Base-by-base conservation (phyloP, 2,113 vertebrate species). In the Eubucco bourcierii region DNA sequence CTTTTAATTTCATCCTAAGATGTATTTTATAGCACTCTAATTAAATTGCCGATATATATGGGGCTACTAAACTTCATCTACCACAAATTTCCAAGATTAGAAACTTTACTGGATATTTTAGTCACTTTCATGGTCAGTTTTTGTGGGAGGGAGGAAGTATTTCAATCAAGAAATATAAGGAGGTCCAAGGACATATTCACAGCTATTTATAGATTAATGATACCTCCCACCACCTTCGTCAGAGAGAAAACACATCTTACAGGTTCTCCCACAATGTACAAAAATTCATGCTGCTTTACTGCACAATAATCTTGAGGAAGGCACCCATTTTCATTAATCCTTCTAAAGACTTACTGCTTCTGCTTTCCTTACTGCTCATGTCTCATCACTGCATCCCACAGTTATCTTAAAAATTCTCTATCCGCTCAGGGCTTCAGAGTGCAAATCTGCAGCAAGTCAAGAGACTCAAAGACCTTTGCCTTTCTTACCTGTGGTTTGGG, bases 401-500 rank as follows among this genome's bases (percentile, higher is more conserved):
- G 17, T n/a, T 65, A 70, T 19, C 25, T 44, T 81, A 59, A 16
- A 63, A 74, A 66, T 24, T 44, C 29, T n/a, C 81, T n/a, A 66
- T 23, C 37, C 60, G 20, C 4, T 83, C 23, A 6, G 10, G 15
- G 20, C 29, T 64, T 41, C 63, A 71, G 52, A 78, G 13, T 7
- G 5, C 72, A 78, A 24, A 67, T n/a, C n/a, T 78, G 31, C 31
- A 76, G 18, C n/a, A 8, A 90, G 18, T 9, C 37, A 58, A 53
- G 34, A 44, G 18, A 67, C 9, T 41, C 64, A 64, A 3, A 7
- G 10, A 52, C 41, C 63, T 63, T 47, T 44, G 56, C 28, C 28
- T 33, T 79, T 82, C 96, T 93, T 84, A 98, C 98, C 98, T 97
- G 97, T 3, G 97, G 94, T 89, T 97, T 98, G 84, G 97, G 97